Percentiles rank a stretch among this genome's conserved stretches.
phyloP scores from a whole-genome alignment of 2,797 vertebrate genomes.

The Poecilia velifera region DNA sequence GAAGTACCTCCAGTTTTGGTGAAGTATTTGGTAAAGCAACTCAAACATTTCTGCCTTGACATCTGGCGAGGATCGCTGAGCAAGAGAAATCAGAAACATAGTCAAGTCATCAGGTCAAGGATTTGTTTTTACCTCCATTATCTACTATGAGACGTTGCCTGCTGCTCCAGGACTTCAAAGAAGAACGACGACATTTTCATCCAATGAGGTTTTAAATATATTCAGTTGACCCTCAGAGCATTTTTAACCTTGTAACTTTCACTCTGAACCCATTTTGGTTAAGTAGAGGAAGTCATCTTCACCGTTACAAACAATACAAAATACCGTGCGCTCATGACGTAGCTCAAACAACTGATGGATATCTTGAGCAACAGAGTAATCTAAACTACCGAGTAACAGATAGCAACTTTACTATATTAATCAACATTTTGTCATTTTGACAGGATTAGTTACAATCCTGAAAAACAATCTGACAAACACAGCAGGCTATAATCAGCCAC shows the following conservation, averaged over 20 bases:
- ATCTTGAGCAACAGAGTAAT: not conserved
- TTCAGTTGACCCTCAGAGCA: not conserved
- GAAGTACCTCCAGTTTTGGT: slow-evolving; percentile 99
- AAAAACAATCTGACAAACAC: not conserved
- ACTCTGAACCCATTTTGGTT: not conserved
- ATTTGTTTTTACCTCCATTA: not conserved
- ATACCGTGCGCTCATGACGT: not conserved
- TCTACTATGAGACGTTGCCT: not conserved
- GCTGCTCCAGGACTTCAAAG: not conserved
- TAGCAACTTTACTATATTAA: not conserved
- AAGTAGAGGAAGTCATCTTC: not conserved
- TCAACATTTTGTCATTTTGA: not conserved
- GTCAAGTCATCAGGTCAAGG: not conserved
- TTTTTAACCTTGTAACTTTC: not conserved
- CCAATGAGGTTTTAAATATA: too few species aligned
- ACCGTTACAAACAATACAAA: not conserved
- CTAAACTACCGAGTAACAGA: not conserved
- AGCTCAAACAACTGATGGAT: not conserved
- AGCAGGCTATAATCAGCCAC: not conserved
- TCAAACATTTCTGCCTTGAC: slow-evolving; percentile 97
- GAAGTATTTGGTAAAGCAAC: slow-evolving; percentile 93
- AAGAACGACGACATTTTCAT: not conserved
- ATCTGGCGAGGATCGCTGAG: slow-evolving; percentile 92
- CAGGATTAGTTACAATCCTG: not conserved
- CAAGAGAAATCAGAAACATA: slow-evolving; percentile 20